Evolutionary conservation across 2,888 invertebrate species (phyloP), one percentile per base, ranked within the genome.

Genomic region (Tromatobia lineatoria): DNA sequence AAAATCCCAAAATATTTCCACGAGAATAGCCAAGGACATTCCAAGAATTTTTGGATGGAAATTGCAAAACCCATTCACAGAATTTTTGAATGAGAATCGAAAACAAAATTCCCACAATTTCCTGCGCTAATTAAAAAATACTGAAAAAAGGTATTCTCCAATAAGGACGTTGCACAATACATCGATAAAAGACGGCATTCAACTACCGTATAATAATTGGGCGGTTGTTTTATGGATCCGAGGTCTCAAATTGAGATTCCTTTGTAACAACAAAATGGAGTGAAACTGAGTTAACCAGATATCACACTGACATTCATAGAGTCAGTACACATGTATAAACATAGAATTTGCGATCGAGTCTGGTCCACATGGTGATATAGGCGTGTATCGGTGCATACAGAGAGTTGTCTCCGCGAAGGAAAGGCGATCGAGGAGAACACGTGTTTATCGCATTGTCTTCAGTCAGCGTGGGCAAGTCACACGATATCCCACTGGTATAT

Each of bases 391-490:
- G 69, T 34, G 61, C 57, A 59, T 61, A 76, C 76, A 20, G 29
- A 67, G 75, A 83, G 69, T 83, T 79, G 83, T 83, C 71, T 50
- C 50, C 50, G 61, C 18, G 50, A 54, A 70, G 29, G 59, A 52
- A 59, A 80, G 61, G 67, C 85, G 83, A 86, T 85, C 85, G 79
- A 50, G n/a, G 77, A 29, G 85, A 82, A 86, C 82, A 87, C 84
- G 86, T 85, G 86, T 88, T 89, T 89, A 85, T 87, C 88, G 81
- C 87, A 83, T 86, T 84, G 88, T 85, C 82, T 80, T 64, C 78
- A 76, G 77, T 85, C 83, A 59, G 69, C 83, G 79, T 80, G 83
- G 85, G 85, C 85, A 83, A 86, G 84, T 80, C 85, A 84, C 81
- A 81, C 71, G 81, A 88, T 88, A 88, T 88, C 80, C 85, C 78